Percentiles rank a stretch among this genome's conserved stretches.
These are phyloP conservation scores for Podarcis lilfordi DNA, from an alignment of 2,797 vertebrate genomes.

Conservation along the genomic window DNA sequence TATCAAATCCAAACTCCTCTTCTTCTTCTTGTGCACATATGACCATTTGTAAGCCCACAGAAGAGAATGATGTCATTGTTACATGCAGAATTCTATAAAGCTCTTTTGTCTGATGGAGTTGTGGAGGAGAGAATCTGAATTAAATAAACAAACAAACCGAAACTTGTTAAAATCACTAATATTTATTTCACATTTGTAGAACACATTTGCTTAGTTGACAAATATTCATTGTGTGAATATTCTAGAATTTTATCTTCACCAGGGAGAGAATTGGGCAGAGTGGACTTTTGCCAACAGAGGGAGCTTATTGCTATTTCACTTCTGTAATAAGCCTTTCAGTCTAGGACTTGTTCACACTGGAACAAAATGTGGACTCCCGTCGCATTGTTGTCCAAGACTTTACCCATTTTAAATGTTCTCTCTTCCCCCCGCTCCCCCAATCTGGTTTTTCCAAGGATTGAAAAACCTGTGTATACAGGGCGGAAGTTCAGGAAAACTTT, in stretches of 20 bases:
- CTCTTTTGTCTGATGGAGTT: not conserved
- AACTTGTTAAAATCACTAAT: not conserved
- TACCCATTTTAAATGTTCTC: no score
- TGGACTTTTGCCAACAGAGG: not conserved
- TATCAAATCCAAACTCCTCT: no score
- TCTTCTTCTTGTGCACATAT: not conserved
- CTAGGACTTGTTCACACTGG: not conserved
- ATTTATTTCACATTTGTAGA: not conserved
- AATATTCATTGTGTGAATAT: not conserved
- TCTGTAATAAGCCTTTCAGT: fast-evolving
- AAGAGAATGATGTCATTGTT: not conserved
- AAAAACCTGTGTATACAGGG: no score
- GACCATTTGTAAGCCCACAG: not conserved
- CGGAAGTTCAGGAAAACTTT: no score
- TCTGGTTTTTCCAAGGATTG: no score
- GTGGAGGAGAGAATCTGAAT: not conserved
- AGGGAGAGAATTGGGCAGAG: not conserved
- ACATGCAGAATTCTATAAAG: not conserved
- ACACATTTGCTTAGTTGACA: not conserved
- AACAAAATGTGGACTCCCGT: no score
- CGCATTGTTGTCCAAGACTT: no score
- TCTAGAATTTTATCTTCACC: not conserved
- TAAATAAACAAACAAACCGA: not conserved
- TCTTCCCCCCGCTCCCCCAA: no score
- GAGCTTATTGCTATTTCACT: not conserved